phyloP scores from a whole-genome alignment of 2,797 vertebrate genomes.

The Acestrorhynchus altus region DNA sequence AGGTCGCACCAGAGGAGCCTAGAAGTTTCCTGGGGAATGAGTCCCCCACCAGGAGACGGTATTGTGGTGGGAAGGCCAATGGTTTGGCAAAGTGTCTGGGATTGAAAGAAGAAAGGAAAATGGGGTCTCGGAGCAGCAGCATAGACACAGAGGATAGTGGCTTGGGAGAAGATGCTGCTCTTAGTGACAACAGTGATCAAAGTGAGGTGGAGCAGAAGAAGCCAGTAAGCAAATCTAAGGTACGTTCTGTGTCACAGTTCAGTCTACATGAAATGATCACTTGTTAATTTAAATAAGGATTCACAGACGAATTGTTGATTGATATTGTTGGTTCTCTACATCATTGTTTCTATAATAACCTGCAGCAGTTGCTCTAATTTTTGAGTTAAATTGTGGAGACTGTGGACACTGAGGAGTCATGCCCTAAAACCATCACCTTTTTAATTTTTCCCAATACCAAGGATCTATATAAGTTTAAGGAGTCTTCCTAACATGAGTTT shows the following conservation, averaged over 20 bases:
- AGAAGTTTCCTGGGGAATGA: constrained; percentile 71
- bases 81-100: constrained; percentile 52
- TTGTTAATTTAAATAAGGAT: too few species aligned
- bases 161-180: constrained; percentile 71
- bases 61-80: constrained; percentile 58
- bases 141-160: constrained; percentile 79
- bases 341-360: too few species aligned
- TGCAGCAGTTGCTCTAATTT: too few species aligned
- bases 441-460: too few species aligned
- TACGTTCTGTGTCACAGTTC: constrained; percentile 55
- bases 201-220: constrained; percentile 50
- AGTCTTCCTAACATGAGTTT: too few species aligned
- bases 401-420: too few species aligned
- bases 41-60: constrained; percentile 76
- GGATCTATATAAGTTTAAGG: too few species aligned
- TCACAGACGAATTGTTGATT: too few species aligned
- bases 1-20: constrained; percentile 64
- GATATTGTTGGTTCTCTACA: too few species aligned
- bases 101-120: constrained; percentile 66
- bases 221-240: constrained; percentile 71
- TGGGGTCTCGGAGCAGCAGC: constrained; percentile 73
- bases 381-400: too few species aligned
- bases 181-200: constrained; percentile 68
- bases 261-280: not conserved
- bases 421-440: too few species aligned